These are phyloP conservation scores for Drosophila fungiperda DNA, from an alignment of 2,888 invertebrate genomes.

Conservation along the genomic window DNA sequence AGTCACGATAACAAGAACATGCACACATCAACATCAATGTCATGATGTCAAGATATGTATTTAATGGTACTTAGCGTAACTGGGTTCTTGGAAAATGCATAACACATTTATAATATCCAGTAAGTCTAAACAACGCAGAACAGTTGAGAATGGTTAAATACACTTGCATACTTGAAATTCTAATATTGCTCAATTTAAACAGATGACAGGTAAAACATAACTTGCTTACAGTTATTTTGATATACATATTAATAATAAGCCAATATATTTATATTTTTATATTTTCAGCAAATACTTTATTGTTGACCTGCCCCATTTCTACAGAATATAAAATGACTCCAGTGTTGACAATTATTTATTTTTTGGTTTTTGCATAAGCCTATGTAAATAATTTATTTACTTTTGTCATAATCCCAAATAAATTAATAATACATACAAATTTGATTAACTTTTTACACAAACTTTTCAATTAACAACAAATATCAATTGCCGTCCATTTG, in stretches of 20 bases:
- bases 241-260: background rate
- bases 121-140: background rate
- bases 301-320: background rate
- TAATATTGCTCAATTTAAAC: background rate
- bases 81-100: conserved; percentile 1
- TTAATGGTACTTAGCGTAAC: conserved; percentile 15
- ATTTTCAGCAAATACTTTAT: background rate
- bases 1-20: conserved; percentile 22
- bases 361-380: background rate
- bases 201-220: background rate
- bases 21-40: conserved; percentile 23
- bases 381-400: background rate
- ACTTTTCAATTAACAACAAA: background rate
- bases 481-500: background rate
- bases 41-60: background rate
- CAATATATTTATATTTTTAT: background rate
- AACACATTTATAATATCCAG: background rate
- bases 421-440: background rate
- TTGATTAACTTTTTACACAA: background rate
- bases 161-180: background rate
- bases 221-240: background rate
- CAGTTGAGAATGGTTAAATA: background rate
- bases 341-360: background rate
- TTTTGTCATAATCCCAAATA: background rate
- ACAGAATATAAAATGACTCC: background rate